phyloP scores from a whole-genome alignment of 1,140 invertebrate genomes.

The Drosophila nasuta region DNA sequence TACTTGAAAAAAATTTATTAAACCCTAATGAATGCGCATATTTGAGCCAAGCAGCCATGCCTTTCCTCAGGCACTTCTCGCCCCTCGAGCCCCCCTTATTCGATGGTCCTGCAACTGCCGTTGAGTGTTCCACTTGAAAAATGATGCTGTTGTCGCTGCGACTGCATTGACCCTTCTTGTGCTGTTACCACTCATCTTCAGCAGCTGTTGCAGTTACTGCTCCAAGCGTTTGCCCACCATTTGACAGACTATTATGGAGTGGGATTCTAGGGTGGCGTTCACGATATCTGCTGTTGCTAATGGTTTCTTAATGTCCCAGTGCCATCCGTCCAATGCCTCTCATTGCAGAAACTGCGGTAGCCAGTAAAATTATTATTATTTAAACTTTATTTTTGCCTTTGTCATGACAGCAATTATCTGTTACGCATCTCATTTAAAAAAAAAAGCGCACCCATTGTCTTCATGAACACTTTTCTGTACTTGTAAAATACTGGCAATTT shows the following conservation, averaged over 20 bases:
- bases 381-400: slow-evolving; percentile 79
- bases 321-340: slow-evolving; percentile 19
- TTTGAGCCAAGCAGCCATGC: slow-evolving; percentile 51
- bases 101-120: slow-evolving; percentile 32
- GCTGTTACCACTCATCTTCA: slow-evolving; percentile 35
- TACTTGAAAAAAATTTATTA: slow-evolving; percentile 72
- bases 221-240: slow-evolving; percentile 32
- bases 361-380: slow-evolving; percentile 78
- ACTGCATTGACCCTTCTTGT: slow-evolving; percentile 73
- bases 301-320: slow-evolving; percentile 75
- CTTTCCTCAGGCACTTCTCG: slow-evolving; percentile 21
- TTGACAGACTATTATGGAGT: slow-evolving; percentile 39
- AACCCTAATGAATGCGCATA: slow-evolving; percentile 79
- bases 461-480: slow-evolving; percentile 42
- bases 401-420: slow-evolving; percentile 78
- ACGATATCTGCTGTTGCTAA: slow-evolving; percentile 61
- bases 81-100: slow-evolving; percentile 8
- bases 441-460: not conserved
- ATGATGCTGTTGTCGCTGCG: slow-evolving; percentile 64
- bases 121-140: slow-evolving; percentile 70
- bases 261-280: not conserved
- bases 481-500: slow-evolving; percentile 58
- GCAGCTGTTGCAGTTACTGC: slow-evolving; percentile 59
- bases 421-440: slow-evolving; percentile 7
- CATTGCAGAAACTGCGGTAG: slow-evolving; percentile 39